phyloP scores from a whole-genome alignment of 2,113 vertebrate species.

The Anoura caudifer region DNA sequence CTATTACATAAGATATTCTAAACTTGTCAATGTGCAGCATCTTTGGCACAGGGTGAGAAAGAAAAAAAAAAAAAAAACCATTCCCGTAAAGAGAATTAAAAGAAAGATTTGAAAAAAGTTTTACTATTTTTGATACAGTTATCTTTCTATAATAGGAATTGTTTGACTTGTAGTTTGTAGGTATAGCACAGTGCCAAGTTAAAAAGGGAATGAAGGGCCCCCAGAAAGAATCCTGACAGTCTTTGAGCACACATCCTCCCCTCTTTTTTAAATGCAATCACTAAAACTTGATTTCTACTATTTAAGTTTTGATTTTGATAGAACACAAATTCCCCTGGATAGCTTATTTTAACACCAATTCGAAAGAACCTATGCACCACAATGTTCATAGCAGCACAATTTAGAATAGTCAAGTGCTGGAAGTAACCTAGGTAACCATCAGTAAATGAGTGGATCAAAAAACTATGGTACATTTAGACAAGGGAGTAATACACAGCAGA shows the following conservation, averaged over 20 bases:
- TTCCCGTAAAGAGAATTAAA: background rate
- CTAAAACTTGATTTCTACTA: background rate
- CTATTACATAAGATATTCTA: background rate
- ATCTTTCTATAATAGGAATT: background rate
- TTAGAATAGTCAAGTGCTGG: too few relatives aligned
- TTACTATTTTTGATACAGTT: background rate
- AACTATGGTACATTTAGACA: too few relatives aligned
- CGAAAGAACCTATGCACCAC: too few relatives aligned
- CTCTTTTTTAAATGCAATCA: background rate
- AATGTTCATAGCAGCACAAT: too few relatives aligned
- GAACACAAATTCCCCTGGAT: background rate
- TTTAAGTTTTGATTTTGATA: background rate
- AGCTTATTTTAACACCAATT: background rate
- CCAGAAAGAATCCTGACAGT: background rate
- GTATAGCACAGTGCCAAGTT: fast-evolving
- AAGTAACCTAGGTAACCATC: too few relatives aligned
- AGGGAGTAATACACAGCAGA: too few relatives aligned
- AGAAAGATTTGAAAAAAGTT: background rate
- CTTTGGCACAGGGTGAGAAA: background rate
- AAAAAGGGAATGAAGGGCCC: background rate
- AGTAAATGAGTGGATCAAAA: too few relatives aligned
- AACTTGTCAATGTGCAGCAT: background rate
- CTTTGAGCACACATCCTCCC: too few relatives aligned
- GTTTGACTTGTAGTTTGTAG: background rate
- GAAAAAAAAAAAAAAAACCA: background rate